Evolutionary conservation across 2,113 vertebrate species (phyloP).

Genomic region (Bolborhynchus lineola): DNA sequence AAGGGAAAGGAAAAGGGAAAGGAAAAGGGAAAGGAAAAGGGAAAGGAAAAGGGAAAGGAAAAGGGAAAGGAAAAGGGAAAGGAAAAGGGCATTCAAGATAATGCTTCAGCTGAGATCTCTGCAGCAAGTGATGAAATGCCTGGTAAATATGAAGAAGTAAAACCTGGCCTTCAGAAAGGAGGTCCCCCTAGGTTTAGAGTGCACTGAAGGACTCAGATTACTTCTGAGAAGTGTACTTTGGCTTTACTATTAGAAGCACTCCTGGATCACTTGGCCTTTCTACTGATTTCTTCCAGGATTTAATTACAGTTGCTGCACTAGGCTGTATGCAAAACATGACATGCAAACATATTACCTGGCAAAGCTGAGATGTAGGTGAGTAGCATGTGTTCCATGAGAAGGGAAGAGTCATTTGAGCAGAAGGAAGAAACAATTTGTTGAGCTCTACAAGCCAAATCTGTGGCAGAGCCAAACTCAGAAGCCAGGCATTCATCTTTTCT

Average conservation of each 20-base stretch:
- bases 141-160: background rate
- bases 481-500: background rate
- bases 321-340: background rate
- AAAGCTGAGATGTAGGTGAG: background rate
- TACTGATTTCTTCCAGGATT: background rate
- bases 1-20: too few species aligned
- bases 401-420: background rate
- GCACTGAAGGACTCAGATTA: background rate
- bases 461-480: background rate
- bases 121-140: background rate
- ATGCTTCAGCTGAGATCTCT: background rate
- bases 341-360: background rate
- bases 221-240: background rate
- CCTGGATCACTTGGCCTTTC: background rate
- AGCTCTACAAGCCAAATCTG: background rate
- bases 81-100: background rate
- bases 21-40: too few species aligned
- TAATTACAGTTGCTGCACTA: background rate
- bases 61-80: background rate
- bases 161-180: background rate
- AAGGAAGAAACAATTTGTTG: background rate
- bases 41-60: too few species aligned
- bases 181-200: background rate
- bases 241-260: background rate
- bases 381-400: background rate